phyloP scores from a whole-genome alignment of 2,113 vertebrate genomes.

The Neogobius melanostomus region DNA sequence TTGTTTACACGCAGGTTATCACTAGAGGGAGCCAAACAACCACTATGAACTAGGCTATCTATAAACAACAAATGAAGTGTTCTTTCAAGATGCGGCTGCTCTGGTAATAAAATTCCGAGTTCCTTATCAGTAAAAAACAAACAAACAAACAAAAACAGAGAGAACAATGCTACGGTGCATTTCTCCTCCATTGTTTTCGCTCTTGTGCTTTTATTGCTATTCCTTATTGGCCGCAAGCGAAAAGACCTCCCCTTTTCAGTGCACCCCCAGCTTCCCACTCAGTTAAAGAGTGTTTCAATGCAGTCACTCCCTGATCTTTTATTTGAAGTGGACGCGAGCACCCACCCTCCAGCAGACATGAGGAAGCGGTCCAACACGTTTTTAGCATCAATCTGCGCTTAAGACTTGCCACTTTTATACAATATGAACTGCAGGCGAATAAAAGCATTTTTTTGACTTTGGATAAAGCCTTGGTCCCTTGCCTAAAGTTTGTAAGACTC shows the following conservation, averaged over 20 bases:
- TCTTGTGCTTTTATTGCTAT: constrained; percentile 8
- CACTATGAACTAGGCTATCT: background rate
- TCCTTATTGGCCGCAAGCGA: constrained; percentile 31
- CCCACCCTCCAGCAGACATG: background rate
- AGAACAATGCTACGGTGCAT: background rate
- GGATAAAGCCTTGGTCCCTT: background rate
- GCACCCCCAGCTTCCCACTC: constrained; percentile 8
- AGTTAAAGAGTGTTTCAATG: constrained; percentile 25
- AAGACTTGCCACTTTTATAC: constrained; percentile 23
- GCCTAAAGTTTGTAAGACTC: constrained; percentile 41
- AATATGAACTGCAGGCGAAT: background rate
- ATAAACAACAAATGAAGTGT: background rate
- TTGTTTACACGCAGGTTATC: constrained; percentile 27
- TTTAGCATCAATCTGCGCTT: background rate
- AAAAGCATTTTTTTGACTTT: background rate
- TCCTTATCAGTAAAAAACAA: background rate
- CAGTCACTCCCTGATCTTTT: constrained; percentile 35
- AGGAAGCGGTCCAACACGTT: constrained; percentile 5
- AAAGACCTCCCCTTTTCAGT: background rate
- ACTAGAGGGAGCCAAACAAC: constrained; percentile 54
- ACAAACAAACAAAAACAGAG: background rate
- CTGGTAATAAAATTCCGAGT: constrained; percentile 1
- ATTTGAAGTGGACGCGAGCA: constrained; percentile 31
- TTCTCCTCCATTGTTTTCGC: background rate
- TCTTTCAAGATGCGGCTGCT: background rate